Evolutionary conservation across 1,140 invertebrate species (phyloP).

Genomic region (Anagrus nilaparvatae): DNA sequence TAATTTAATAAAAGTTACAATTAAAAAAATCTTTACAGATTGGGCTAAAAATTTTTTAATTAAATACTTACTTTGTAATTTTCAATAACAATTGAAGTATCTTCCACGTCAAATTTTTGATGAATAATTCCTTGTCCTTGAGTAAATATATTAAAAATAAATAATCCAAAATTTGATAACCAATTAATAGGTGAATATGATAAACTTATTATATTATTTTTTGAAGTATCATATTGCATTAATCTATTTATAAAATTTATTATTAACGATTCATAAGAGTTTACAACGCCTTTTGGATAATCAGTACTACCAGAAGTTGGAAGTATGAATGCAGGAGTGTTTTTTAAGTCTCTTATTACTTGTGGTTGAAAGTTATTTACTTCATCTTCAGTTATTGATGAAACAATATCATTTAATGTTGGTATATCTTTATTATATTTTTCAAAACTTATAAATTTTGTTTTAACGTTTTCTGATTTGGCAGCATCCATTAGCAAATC

Average conservation of each 20-base stretch:
- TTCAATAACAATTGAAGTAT: constrained; percentile 5
- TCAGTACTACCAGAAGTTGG: constrained; percentile 4
- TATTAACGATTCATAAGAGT: constrained; percentile 1
- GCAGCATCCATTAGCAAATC: neutral
- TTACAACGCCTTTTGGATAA: neutral
- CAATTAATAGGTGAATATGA: constrained; percentile 2
- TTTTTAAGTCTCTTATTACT: neutral
- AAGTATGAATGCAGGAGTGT: neutral
- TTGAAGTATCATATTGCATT: too few relatives aligned
- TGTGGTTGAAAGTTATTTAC: neutral
- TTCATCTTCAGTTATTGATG: neutral
- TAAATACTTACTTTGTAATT: constrained; percentile 9
- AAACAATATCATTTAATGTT: constrained; percentile 2
- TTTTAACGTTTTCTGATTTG: neutral
- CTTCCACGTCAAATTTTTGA: neutral
- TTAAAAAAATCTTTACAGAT: too few relatives aligned
- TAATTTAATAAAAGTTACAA: too few relatives aligned
- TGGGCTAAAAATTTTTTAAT: too few relatives aligned
- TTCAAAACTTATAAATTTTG: constrained; percentile 1
- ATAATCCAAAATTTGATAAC: neutral
- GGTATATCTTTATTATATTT: neutral
- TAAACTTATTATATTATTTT: neutral
- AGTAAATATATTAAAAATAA: neutral
- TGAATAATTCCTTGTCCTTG: neutral
- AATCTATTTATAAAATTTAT: neutral